Base-by-base conservation (phyloP, 2,888 invertebrate species). In the Tricholauxania praeusta region DNA sequence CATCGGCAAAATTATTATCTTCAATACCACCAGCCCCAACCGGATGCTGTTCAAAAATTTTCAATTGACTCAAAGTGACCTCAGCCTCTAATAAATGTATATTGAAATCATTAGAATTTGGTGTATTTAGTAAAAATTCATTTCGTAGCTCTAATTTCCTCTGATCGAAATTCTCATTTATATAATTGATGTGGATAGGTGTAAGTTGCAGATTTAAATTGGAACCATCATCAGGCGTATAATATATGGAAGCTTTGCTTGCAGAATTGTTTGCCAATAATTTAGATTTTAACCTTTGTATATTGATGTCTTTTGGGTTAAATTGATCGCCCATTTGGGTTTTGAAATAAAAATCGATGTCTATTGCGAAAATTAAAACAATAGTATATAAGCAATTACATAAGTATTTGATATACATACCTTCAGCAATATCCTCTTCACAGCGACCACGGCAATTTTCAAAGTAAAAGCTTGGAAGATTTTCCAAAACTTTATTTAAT, bases 391-490 rank as follows among this genome's bases (percentile, higher is more conserved):
- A 62, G 17, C 22, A 51, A n/a, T 28, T 51, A 28, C 8, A 66
- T 3, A 28, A 28, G 28, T 17, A 55, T 1, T 39, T 39, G 10
- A 10, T n/a, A 1, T 49, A 74, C 79, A 78, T 77, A 87, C 87
- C 86, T 82, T 87, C 86, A 48, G 83, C 83, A 68, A 86, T 82
- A 71, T 87, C 86, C 51, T 87, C 87, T 79, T 92, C 90, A 82
- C 93, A 91, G 66, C 94, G 94, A 78, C 94, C 94, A 52, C 96
- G 93, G 84, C 98, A 98, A 88, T 96, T 97, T 86, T 97, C 97
- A 84, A 97, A 93, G 88, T 97, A 96, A 70, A 96, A 89, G 82
- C 93, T 95, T 55, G 96, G 96, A 81, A 98, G 89, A 86, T 96
- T 97, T 87, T 98, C 98, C 72, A 98, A 88, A 8, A 98, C 94